phyloP scores from a whole-genome alignment of 2,113 vertebrate genomes.

The Numida meleagris region DNA sequence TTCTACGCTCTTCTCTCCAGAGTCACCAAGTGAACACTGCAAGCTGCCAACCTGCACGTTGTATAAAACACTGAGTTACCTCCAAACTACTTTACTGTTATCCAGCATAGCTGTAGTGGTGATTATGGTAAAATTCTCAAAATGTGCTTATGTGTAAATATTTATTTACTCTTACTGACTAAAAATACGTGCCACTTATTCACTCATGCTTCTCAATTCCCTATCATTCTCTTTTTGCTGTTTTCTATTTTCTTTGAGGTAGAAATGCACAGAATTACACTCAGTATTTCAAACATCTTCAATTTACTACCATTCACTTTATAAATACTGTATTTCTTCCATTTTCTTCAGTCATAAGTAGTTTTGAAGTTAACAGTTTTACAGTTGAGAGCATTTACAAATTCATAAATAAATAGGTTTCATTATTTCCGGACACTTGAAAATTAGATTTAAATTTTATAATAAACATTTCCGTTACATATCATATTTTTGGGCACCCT shows the following conservation, averaged over 20 bases:
- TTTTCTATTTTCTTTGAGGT: not conserved
- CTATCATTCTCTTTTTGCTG: not conserved
- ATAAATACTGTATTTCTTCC: not conserved
- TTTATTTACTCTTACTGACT: not conserved
- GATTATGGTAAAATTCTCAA: not conserved
- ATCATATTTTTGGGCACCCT: not conserved
- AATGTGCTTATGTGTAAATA: not conserved
- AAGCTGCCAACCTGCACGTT: not conserved
- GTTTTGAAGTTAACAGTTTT: not conserved
- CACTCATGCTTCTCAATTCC: not conserved
- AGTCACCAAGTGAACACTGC: not conserved
- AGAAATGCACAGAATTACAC: not conserved
- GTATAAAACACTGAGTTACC: not conserved
- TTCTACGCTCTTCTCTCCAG: not conserved
- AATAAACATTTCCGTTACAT: not conserved
- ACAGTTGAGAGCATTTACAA: not conserved
- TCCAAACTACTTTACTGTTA: not conserved
- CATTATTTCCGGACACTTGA: not conserved
- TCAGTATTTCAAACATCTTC: not conserved
- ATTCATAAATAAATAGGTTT: not conserved
- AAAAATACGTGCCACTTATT: not conserved
- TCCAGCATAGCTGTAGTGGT: not conserved
- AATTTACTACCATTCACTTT: not conserved
- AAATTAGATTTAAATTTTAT: not conserved
- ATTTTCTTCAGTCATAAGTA: not conserved